Base-by-base conservation (phyloP, 2,888 invertebrate genomes). In the Mystacides longicornis region DNA sequence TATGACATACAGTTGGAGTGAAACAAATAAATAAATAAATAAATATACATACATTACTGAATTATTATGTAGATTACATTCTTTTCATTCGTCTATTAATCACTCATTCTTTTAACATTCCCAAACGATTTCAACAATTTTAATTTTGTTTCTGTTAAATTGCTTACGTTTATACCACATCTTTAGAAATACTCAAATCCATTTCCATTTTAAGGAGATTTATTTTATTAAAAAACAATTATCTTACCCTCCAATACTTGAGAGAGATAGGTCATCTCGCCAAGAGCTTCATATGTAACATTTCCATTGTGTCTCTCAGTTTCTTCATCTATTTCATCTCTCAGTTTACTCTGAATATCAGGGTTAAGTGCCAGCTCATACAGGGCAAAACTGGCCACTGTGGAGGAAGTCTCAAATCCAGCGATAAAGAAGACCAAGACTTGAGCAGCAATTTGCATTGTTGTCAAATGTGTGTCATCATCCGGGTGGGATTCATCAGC, bases 321-420 rank as follows among this genome's bases (percentile, higher is more conserved):
- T 1, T 71, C 70, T 0, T 55, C 58, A 1, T 67, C 62, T 3
- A 79, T 70, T 64, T 80, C 78, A 1, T 64, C 56, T n/a, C 74
- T 64, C 1, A 73, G 60, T 52, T 67, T 73, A 1, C 68, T 65
- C 60, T 80, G 80, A 2, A 75, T 62, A 0, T 70, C 64, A 1
- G 67, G 70, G 63, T 79, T 71, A 9, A 68, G 65, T 1, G 79
- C 74, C 33, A 81, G 63, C 62, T 78, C 76, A 59, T 71, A 79
- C 14, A 79, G 63, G 1, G 69, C 69, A 58, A 71, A 78, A 42
- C 72, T 70, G 64, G 77, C 67, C 3, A 72, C 72, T n/a, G 73
- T 70, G 18, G 71, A 68, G 11, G 78, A 77, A 1, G 80, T 79
- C 64, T 80, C 80, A 55, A 73, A 79, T 1, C 80, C 80, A 23